phyloP scores from a whole-genome alignment of 2,888 invertebrate genomes.

The Caenorhabditis macrosperma region DNA sequence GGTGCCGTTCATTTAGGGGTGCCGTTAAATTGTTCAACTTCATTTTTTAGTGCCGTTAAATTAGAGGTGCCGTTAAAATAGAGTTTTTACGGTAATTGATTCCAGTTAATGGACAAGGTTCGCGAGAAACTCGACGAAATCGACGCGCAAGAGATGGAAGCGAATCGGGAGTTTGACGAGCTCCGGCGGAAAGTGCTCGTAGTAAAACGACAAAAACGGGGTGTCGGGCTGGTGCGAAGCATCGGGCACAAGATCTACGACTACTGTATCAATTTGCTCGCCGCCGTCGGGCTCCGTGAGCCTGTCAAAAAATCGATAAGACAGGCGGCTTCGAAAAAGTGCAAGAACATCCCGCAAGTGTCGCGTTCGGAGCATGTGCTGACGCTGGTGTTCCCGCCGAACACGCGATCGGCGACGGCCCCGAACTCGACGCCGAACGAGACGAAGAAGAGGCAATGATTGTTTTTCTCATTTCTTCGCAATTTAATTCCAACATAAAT shows the following conservation, averaged over 20 bases:
- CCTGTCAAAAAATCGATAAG: constrained; percentile 7
- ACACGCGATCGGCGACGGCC: not conserved
- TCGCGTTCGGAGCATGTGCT: constrained; percentile 34
- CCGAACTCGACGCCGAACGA: too few species aligned
- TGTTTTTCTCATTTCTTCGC: not conserved
- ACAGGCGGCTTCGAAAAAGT: constrained; percentile 8
- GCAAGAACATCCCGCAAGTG: not conserved
- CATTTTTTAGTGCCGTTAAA: too few species aligned
- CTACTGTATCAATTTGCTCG: constrained; percentile 3
- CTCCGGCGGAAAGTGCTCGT: constrained; percentile 16
- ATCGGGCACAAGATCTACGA: constrained; percentile 5
- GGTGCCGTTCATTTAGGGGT: too few species aligned
- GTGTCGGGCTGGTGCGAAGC: constrained; percentile 14
- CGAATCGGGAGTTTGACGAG: constrained; percentile 38
- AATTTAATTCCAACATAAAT: too few species aligned
- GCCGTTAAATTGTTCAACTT: too few species aligned
- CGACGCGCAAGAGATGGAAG: constrained; percentile 36
- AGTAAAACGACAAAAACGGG: constrained; percentile 11
- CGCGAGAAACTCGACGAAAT: constrained; percentile 42
- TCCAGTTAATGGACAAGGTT: constrained; percentile 42
- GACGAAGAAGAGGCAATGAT: too few species aligned
- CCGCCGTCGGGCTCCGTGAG: constrained; percentile 10
- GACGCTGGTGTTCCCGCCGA: not conserved
- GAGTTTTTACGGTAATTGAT: too few species aligned
- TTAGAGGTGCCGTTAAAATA: too few species aligned